Percentiles rank a stretch among this genome's conserved stretches.
phyloP scores from a whole-genome alignment of 2,888 invertebrate genomes.

The Chymomyza caudatula region DNA sequence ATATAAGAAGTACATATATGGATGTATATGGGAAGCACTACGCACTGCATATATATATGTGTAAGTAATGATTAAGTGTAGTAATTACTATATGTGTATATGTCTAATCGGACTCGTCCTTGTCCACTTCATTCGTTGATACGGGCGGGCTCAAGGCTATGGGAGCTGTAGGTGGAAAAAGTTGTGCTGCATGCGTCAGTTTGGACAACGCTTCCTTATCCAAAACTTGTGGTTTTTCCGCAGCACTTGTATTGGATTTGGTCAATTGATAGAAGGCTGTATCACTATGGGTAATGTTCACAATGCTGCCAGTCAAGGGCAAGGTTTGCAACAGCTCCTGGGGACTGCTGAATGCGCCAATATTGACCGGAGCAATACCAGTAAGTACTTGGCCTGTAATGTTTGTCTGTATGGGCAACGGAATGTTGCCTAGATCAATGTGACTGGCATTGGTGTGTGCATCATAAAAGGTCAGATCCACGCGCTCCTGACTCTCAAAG shows the following conservation, averaged over 20 bases:
- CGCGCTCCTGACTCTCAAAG: conserved; percentile 79
- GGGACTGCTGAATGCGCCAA: conserved; percentile 77
- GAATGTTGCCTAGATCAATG: conserved; percentile 80
- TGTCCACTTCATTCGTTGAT: conserved; percentile 43
- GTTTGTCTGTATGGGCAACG: conserved; percentile 80
- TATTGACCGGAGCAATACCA: conserved; percentile 79
- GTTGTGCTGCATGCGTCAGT: conserved; percentile 63
- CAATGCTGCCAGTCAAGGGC: conserved; percentile 77
- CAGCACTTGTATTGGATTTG: conserved; percentile 65
- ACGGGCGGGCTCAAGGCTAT: conserved; percentile 22
- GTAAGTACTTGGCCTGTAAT: conserved; percentile 80
- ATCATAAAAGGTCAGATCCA: conserved; percentile 80
- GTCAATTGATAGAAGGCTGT: conserved; percentile 76
- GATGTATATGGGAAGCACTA: conserved; percentile 37
- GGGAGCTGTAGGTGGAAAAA: conserved; percentile 50
- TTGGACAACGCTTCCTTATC: conserved; percentile 55
- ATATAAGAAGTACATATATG: conserved; percentile 11
- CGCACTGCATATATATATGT: conserved; percentile 54
- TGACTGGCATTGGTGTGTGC: conserved; percentile 79
- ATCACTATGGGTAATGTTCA: conserved; percentile 78
- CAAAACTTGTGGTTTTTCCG: conserved; percentile 67
- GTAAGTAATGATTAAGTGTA: not conserved
- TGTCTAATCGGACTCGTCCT: conserved; percentile 4
- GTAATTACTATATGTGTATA: not conserved
- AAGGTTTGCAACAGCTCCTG: conserved; percentile 74